Percentiles rank a stretch among this genome's conserved stretches.
phyloP scores from a whole-genome alignment of 2,797 vertebrate species.

The Pseudocheirus occidentalis region DNA sequence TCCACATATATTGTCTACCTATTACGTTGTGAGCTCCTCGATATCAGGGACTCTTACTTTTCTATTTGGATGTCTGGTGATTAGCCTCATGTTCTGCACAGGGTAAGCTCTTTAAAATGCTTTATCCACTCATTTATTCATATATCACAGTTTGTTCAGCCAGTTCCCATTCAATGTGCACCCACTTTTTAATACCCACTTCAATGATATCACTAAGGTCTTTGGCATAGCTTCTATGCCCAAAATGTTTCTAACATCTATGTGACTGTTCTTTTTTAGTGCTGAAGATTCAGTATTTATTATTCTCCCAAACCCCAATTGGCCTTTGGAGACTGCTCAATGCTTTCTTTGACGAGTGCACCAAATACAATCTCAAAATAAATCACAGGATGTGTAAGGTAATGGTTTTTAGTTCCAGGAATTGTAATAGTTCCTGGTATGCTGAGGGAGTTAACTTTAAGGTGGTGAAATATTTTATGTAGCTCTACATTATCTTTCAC shows the following conservation, averaged over 20 bases:
- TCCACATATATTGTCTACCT: neutral
- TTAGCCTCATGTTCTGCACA: neutral
- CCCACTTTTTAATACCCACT: constrained; percentile 63
- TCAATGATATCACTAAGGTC: constrained; percentile 56
- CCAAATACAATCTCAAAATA: constrained; percentile 75
- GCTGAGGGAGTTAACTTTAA: constrained; percentile 67
- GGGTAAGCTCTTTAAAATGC: neutral
- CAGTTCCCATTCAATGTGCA: neutral
- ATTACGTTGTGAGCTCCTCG: neutral
- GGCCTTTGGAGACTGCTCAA: constrained; percentile 64
- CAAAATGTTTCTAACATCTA: constrained; percentile 76
- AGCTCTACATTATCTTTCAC: constrained; percentile 63
- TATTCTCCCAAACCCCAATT: constrained; percentile 66
- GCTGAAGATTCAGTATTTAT: constrained; percentile 68
- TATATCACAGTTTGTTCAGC: neutral
- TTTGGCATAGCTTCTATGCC: constrained; percentile 54
- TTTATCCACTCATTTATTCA: neutral
- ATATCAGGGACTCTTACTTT: neutral
- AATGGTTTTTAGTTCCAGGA: constrained; percentile 72
- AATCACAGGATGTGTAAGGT: constrained; percentile 70
- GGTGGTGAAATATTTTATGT: constrained; percentile 68
- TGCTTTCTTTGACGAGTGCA: constrained; percentile 64
- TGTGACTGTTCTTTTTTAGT: constrained; percentile 52
- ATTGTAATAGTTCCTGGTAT: constrained; percentile 68
- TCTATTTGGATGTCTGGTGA: neutral